Conservation (phyloP, 1,140 invertebrate genomes). For the Drosophila nigrodunni region DNA sequence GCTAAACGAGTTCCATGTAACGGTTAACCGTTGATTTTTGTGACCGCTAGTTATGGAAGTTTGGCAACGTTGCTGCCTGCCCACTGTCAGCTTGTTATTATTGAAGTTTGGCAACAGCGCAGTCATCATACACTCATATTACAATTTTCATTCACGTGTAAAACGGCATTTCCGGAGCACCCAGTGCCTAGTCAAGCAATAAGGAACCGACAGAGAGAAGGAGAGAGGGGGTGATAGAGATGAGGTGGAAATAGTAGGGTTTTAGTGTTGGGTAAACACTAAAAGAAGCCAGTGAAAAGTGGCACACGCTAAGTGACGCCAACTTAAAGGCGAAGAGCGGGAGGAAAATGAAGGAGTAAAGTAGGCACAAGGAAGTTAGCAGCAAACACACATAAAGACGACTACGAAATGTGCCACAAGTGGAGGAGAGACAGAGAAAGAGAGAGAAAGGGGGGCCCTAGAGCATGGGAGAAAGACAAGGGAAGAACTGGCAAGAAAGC, state of each 20-base stretch:
- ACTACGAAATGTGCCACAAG: constrained; percentile 53
- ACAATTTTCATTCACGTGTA: constrained; percentile 81
- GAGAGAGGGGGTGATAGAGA: not conserved
- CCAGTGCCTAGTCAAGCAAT: constrained; percentile 25
- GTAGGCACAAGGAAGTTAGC: constrained; percentile 66
- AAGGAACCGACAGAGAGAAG: constrained; percentile 8
- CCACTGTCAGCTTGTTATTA: not conserved
- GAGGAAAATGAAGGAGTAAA: constrained; percentile 24
- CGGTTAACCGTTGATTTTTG: constrained; percentile 40
- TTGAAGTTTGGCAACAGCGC: constrained; percentile 68
- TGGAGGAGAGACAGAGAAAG: constrained; percentile 27
- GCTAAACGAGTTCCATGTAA: constrained; percentile 48
- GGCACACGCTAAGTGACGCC: constrained; percentile 71
- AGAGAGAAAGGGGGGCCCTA: constrained; percentile 13
- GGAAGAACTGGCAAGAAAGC: constrained; percentile 20
- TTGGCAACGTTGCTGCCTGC: constrained; percentile 53
- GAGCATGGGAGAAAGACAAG: constrained; percentile 50
- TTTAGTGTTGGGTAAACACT: constrained; percentile 50
- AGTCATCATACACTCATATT: constrained; percentile 31
- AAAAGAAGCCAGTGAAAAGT: constrained; percentile 77
- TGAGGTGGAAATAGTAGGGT: not conserved
- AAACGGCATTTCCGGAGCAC: constrained; percentile 78
- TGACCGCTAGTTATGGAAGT: constrained; percentile 45
- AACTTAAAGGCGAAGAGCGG: not conserved
- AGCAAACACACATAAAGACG: constrained; percentile 37